Evolutionary conservation across 2,888 invertebrate species (phyloP).

Genomic region (Ophioninae sp.): DNA sequence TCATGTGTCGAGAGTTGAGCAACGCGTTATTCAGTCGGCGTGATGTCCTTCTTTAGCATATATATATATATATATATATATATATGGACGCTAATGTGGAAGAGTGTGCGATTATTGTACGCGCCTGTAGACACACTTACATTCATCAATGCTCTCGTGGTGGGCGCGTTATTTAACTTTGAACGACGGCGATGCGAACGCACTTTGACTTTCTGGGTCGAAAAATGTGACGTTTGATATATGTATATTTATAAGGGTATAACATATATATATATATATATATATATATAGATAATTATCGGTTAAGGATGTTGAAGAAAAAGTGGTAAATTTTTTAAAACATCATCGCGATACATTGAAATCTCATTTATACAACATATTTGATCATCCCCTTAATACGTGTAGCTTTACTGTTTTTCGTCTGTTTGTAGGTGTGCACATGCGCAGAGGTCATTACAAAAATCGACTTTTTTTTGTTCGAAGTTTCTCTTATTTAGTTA

Average conservation of each 20-base stretch:
- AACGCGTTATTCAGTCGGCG: slow-evolving; percentile 26
- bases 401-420: too few relatives aligned
- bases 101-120: background rate
- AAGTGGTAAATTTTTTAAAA: too few relatives aligned
- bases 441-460: too few relatives aligned
- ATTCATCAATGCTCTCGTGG: slow-evolving; percentile 10
- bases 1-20: slow-evolving; percentile 59
- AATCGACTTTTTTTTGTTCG: too few relatives aligned
- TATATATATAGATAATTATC: too few relatives aligned
- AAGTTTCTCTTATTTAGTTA: too few relatives aligned
- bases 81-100: background rate
- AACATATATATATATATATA: background rate
- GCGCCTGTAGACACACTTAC: background rate
- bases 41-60: slow-evolving; percentile 14
- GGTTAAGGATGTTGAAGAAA: too few relatives aligned
- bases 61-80: background rate
- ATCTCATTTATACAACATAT: too few relatives aligned
- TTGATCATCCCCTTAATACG: too few relatives aligned
- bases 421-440: too few relatives aligned
- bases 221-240: slow-evolving; percentile 28
- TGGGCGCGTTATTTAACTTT: slow-evolving; percentile 48
- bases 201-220: slow-evolving; percentile 51
- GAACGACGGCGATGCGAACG: slow-evolving; percentile 43
- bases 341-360: too few relatives aligned
- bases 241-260: background rate